Conservation (phyloP, 1,140 invertebrate genomes). For the Chymomyza costata region DNA sequence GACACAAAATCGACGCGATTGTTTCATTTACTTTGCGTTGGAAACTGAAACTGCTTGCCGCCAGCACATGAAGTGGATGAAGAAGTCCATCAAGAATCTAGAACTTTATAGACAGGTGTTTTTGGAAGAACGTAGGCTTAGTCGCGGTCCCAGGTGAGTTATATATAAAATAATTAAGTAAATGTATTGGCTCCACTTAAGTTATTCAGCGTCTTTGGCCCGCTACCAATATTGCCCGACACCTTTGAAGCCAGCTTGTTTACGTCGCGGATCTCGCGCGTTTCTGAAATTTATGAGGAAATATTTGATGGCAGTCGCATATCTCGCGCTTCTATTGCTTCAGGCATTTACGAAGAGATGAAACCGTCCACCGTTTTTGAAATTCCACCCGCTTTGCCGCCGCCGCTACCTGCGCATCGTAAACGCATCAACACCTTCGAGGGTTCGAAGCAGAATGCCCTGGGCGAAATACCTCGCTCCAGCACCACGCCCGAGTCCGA, state of each 20-base stretch:
- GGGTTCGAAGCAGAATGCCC: slow-evolving; percentile 12
- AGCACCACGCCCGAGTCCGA: slow-evolving; percentile 71
- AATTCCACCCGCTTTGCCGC: slow-evolving; percentile 54
- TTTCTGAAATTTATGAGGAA: slow-evolving; percentile 73
- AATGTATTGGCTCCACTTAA: slow-evolving; percentile 1
- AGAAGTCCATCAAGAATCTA: slow-evolving; percentile 74
- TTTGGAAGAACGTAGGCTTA: slow-evolving; percentile 55
- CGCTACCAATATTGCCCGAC: slow-evolving; percentile 61
- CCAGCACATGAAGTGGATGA: slow-evolving; percentile 73
- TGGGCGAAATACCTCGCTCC: slow-evolving; percentile 53
- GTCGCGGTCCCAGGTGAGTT: slow-evolving; percentile 41
- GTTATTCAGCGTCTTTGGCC: slow-evolving; percentile 28
- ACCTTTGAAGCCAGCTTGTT: slow-evolving; percentile 35
- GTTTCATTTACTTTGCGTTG: slow-evolving; percentile 69
- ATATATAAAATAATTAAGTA: background rate
- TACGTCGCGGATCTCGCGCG: slow-evolving; percentile 40
- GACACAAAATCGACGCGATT: slow-evolving; percentile 71
- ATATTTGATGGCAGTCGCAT: slow-evolving; percentile 64
- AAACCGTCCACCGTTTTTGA: slow-evolving; percentile 52
- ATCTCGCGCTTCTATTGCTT: slow-evolving; percentile 64
- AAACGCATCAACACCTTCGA: slow-evolving; percentile 66
- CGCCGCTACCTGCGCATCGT: slow-evolving; percentile 49
- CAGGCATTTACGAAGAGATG: slow-evolving; percentile 74
- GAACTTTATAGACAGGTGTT: slow-evolving; percentile 67
- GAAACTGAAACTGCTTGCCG: slow-evolving; percentile 60